phyloP scores from a whole-genome alignment of 2,797 vertebrate genomes.

The Sternotherus odoratus region DNA sequence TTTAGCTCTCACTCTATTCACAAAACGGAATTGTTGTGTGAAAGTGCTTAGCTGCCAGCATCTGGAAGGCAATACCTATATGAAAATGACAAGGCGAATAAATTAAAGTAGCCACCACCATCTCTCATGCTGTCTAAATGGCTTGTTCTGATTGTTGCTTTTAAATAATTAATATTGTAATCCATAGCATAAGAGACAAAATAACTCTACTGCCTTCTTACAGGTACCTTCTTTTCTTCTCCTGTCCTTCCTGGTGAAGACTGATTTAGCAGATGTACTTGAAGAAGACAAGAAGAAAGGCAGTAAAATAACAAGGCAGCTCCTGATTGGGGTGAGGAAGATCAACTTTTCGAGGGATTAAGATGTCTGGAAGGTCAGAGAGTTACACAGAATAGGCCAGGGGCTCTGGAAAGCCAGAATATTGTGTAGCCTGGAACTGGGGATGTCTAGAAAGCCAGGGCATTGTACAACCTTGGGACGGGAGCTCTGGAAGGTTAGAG shows the following conservation, averaged over 20 bases:
- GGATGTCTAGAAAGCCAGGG: too few species aligned
- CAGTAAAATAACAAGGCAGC: background rate
- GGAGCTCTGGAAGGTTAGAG: background rate
- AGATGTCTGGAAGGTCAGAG: background rate
- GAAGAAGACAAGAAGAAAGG: slow-evolving; percentile 8
- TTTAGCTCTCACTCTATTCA: slow-evolving; percentile 51
- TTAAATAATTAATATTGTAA: slow-evolving; percentile 50
- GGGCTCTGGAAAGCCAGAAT: background rate
- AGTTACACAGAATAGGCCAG: background rate
- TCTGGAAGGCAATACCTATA: slow-evolving; percentile 55
- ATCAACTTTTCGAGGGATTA: background rate
- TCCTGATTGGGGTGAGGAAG: slow-evolving; percentile 61
- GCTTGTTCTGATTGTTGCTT: slow-evolving; percentile 14
- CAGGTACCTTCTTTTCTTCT: background rate
- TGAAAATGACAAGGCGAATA: slow-evolving; percentile 53
- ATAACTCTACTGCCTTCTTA: background rate
- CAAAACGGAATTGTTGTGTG: slow-evolving; percentile 15
- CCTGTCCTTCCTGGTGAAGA: background rate
- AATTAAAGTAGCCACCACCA: slow-evolving; percentile 30
- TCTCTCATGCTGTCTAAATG: background rate
- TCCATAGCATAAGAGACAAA: background rate
- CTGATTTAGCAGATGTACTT: background rate
- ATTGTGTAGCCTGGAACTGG: too few species aligned
- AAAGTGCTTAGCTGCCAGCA: background rate
- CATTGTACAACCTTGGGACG: background rate